Evolutionary conservation across 1,140 invertebrate genomes (phyloP).

Genomic region (Micrasema minimum): DNA sequence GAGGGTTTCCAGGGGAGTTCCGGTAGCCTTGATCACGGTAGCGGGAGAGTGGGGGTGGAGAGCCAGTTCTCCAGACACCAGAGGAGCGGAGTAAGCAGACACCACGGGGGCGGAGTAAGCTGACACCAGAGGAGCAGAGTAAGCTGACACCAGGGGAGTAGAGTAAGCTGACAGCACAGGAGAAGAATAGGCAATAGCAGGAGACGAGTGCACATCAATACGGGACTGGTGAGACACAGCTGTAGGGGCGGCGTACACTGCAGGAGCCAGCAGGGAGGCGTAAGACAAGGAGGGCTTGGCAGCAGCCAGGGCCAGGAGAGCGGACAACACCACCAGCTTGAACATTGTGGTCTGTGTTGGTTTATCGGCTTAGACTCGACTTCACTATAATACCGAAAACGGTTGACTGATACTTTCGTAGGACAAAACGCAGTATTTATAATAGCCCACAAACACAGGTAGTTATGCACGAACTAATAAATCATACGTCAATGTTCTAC

Average conservation of each 20-base stretch:
- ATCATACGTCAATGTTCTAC: slow-evolving; percentile 5
- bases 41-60: slow-evolving; percentile 56
- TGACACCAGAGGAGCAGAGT: slow-evolving; percentile 39
- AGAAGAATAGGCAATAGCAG: slow-evolving; percentile 53
- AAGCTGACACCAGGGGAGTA: slow-evolving; percentile 36
- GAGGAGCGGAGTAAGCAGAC: slow-evolving; percentile 46
- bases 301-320: slow-evolving; percentile 60
- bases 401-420: slow-evolving; percentile 55
- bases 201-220: slow-evolving; percentile 57
- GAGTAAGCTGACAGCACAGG: slow-evolving; percentile 48
- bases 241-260: slow-evolving; percentile 55
- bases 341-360: slow-evolving; percentile 68
- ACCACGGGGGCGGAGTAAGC: slow-evolving; percentile 41
- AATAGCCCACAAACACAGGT: background rate
- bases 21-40: slow-evolving; percentile 29
- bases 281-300: slow-evolving; percentile 58
- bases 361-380: slow-evolving; percentile 53
- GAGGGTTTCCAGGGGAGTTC: slow-evolving; percentile 61
- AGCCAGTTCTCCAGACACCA: slow-evolving; percentile 51
- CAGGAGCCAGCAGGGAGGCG: slow-evolving; percentile 58
- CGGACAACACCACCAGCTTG: slow-evolving; percentile 71
- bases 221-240: slow-evolving; percentile 62
- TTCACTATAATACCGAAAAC: slow-evolving; percentile 58
- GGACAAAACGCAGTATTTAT: slow-evolving; percentile 1
- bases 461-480: slow-evolving; percentile 11